Conservation (phyloP, 2,888 invertebrate species). For the Urechis unicinctus region DNA sequence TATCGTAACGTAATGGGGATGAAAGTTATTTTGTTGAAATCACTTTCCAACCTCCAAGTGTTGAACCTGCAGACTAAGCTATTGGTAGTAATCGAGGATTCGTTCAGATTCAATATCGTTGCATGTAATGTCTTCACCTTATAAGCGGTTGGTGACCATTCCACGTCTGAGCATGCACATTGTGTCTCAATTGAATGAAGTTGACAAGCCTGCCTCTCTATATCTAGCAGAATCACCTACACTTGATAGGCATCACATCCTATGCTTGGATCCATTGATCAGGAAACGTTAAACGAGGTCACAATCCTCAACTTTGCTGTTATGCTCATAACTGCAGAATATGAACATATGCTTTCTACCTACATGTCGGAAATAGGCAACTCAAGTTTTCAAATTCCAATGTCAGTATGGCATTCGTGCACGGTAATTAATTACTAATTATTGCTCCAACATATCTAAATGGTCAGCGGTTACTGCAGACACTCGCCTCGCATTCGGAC, state of each 20-base stretch:
- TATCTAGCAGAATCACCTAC: slow-evolving; percentile 48
- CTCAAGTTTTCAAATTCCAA: too few relatives aligned
- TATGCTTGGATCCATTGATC: slow-evolving; percentile 55
- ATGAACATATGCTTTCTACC: slow-evolving; percentile 37
- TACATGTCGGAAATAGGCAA: slow-evolving; percentile 35
- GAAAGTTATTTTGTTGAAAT: too few relatives aligned
- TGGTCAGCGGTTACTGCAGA: slow-evolving; percentile 26
- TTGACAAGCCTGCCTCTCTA: slow-evolving; percentile 48
- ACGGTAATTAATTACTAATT: too few relatives aligned
- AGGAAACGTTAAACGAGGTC: slow-evolving; percentile 45
- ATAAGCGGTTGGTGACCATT: slow-evolving; percentile 69
- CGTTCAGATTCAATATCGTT: not conserved
- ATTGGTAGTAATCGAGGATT: slow-evolving; percentile 63
- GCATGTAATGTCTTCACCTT: slow-evolving; percentile 58
- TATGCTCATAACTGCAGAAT: slow-evolving; percentile 62
- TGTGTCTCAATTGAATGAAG: slow-evolving; percentile 41
- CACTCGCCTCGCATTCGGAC: slow-evolving; percentile 28
- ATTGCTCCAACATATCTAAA: slow-evolving; percentile 31
- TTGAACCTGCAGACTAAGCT: slow-evolving; percentile 88
- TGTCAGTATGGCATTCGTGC: too few relatives aligned
- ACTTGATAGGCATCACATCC: slow-evolving; percentile 51
- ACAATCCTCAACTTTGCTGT: slow-evolving; percentile 65
- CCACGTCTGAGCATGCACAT: slow-evolving; percentile 42
- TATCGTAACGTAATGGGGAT: too few relatives aligned
- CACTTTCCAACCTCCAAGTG: slow-evolving; percentile 63